Base-by-base conservation (phyloP, 2,113 vertebrate genomes). In the Chlamydotis undulata region DNA sequence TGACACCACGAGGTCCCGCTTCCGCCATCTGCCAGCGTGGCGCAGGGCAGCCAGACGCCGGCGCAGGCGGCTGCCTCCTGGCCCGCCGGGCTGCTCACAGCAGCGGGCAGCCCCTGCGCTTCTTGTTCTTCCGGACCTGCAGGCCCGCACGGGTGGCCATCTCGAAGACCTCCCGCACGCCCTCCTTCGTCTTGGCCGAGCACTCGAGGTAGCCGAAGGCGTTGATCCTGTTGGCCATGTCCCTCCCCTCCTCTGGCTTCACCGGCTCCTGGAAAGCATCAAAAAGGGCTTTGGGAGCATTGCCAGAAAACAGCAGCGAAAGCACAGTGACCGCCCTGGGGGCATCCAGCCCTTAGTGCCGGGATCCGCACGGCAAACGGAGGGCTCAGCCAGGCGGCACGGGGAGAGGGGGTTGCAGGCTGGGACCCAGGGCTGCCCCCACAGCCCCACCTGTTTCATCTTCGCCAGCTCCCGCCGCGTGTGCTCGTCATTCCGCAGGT, bases 181-280 rank as follows among this genome's bases (percentile, higher is more conserved):
- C 99, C 7, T 99, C 99, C 97, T 99, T 99, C 15, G 99, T 99
- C 98, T 99, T 99, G 98, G 99, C 99, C 0, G 99, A 99, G 96
- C 99, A 99, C 97, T 99, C 99, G 4, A 99, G 98, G 98, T 99
- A 99, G 80, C 99, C 99, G 19, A 99, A 99, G 89, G 99, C 99
- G 19, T 98, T 98, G 98, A 99, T 99, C 87, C 99, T 98, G 96
- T 99, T 99, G 19, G 99, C 99, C 99, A 99, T 99, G 96, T 99
- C 99, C 94, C 99, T 98, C 63, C 99, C 99, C 86, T 99, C 99
- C 93, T 99, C 99, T 4, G 98, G 98, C 83, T 99, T 99, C 37
- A 99, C 99, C 0, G 99, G 99, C 95, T 99, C 99, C 99, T 99
- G 87, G 19, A 33, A 82, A 89, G 52, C 60, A 31, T 35, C 4